Conservation (phyloP, 1,140 invertebrate species). For the Drosophila pruinosa region DNA sequence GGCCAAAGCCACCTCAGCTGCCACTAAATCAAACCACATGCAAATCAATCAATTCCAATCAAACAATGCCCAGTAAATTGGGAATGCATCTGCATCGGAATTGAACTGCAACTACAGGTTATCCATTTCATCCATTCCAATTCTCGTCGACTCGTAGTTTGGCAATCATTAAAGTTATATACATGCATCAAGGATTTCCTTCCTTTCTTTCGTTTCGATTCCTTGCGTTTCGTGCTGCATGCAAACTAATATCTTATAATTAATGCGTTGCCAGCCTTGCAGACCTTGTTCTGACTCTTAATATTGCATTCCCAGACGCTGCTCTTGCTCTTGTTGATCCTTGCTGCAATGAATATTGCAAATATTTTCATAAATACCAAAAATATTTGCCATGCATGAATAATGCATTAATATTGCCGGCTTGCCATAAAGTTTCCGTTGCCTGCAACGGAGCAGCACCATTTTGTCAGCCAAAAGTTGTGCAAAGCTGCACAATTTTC, state of each 20-base stretch:
- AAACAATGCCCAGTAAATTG: constrained; percentile 28
- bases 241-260: constrained; percentile 53
- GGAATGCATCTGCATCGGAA: constrained; percentile 7
- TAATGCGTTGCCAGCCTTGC: constrained; percentile 32
- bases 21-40: constrained; percentile 25
- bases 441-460: constrained; percentile 1
- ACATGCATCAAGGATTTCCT: not conserved
- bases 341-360: constrained; percentile 30
- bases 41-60: constrained; percentile 43
- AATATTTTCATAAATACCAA: constrained; percentile 64
- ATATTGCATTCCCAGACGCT: constrained; percentile 9
- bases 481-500: not conserved
- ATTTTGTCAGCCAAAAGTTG: constrained; percentile 15
- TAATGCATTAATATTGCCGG: constrained; percentile 25
- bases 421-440: not conserved
- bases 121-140: constrained; percentile 11
- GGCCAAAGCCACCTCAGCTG: not conserved
- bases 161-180: not conserved
- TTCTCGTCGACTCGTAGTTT: not conserved
- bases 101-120: not conserved
- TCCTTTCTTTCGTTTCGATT: not conserved
- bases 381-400: constrained; percentile 53
- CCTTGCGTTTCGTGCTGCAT: constrained; percentile 14
- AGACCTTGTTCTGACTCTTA: not conserved
- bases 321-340: not conserved